Conservation (phyloP, 2,888 invertebrate species). For the Harmothoe impar region DNA sequence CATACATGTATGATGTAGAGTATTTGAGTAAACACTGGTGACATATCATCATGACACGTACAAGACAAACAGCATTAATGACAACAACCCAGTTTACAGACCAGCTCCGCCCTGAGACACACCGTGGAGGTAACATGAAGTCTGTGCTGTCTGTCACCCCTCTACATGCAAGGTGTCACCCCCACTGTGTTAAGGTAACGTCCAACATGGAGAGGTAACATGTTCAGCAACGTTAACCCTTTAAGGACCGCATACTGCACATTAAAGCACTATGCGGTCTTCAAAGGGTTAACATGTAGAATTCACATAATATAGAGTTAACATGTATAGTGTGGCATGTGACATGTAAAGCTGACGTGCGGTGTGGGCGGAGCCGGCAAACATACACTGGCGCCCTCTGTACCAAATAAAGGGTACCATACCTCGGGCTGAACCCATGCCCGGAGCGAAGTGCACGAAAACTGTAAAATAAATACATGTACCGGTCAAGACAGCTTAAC, state of each 20-base stretch:
- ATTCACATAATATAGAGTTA: too few species aligned
- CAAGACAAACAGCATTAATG: background rate
- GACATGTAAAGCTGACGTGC: conserved; percentile 22
- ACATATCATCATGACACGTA: background rate
- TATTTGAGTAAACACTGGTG: too few species aligned
- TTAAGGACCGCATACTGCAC: too few species aligned
- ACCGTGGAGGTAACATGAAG: conserved; percentile 6
- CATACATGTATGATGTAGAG: too few species aligned
- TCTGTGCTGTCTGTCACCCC: background rate
- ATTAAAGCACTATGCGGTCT: too few species aligned
- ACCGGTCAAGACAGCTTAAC: background rate
- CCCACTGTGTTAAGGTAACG: background rate
- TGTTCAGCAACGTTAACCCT: background rate
- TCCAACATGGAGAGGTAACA: background rate
- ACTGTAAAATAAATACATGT: conserved; percentile 53
- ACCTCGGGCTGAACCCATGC: conserved; percentile 54
- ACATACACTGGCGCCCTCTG: conserved; percentile 54
- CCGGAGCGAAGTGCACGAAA: conserved; percentile 53
- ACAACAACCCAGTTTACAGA: background rate
- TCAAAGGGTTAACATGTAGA: too few species aligned
- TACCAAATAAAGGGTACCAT: conserved; percentile 50
- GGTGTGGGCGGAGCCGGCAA: conserved; percentile 1
- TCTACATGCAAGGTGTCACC: too few species aligned
- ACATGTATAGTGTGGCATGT: background rate
- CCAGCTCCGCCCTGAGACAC: conserved; percentile 9